Percentiles rank a stretch among this genome's conserved stretches.
Evolutionary conservation across 1,140 invertebrate genomes (phyloP).

Genomic region (Phortica variegata): DNA sequence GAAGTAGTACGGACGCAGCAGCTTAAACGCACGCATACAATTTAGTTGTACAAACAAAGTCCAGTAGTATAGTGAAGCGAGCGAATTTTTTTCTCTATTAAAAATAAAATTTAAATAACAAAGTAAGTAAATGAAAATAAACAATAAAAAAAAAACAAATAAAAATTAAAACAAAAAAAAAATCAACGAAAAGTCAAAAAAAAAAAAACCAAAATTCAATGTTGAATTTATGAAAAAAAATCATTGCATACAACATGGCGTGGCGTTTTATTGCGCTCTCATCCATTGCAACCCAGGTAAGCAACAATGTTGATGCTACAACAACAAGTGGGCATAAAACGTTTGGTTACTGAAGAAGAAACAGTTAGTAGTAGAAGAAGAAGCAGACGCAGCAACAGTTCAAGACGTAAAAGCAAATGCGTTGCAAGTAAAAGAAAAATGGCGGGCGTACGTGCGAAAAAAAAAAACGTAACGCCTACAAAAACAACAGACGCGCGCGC

Average conservation of each 20-base stretch:
- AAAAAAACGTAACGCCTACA: too few species aligned
- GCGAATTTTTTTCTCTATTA: background rate
- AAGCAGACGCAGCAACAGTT: constrained; percentile 15
- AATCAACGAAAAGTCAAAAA: background rate
- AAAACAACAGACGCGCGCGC: too few species aligned
- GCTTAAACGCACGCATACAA: too few species aligned
- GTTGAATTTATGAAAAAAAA: background rate
- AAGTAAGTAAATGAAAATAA: background rate
- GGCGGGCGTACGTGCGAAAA: background rate
- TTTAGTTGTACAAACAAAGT: background rate
- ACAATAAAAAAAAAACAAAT: background rate
- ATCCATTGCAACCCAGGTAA: too few species aligned
- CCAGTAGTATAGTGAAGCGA: constrained; percentile 2
- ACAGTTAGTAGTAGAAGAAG: background rate
- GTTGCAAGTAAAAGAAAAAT: constrained; percentile 10
- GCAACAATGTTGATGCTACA: too few species aligned
- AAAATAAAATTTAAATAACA: background rate
- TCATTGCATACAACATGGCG: background rate
- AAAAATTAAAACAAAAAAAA: background rate
- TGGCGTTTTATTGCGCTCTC: background rate
- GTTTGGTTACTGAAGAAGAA: too few species aligned
- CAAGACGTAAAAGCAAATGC: constrained; percentile 22
- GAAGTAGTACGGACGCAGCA: too few species aligned
- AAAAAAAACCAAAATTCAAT: background rate
- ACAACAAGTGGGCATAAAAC: too few species aligned